A percentile compares a stretch with the other conserved stretches of the same genome.
Conservation (phyloP, 2,113 vertebrate species). For the Muscicapa adusta region DNA sequence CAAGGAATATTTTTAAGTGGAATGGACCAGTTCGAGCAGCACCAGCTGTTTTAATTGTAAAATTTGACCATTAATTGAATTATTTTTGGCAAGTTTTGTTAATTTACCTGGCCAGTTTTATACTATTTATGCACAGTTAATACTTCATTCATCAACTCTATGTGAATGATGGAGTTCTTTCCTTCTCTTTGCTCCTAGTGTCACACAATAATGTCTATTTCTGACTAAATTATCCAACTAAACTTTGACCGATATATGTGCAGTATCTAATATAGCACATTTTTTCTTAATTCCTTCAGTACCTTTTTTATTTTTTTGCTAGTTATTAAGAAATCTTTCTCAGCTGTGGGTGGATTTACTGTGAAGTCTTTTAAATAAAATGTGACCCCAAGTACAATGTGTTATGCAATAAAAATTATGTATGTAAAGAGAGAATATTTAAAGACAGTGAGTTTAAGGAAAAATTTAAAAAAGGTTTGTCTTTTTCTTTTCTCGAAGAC, state of each 20-base stretch:
- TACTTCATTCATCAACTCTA: not conserved
- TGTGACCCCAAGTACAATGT: not conserved
- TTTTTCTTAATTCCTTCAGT: not conserved
- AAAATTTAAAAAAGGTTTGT: not conserved
- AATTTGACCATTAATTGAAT: not conserved
- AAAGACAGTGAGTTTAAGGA: not conserved
- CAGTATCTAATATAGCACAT: not conserved
- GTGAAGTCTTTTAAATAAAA: not conserved
- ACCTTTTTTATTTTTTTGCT: not conserved
- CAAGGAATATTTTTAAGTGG: not conserved
- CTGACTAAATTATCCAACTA: not conserved
- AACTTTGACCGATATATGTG: not conserved
- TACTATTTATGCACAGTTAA: not conserved
- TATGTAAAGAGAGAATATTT: not conserved
- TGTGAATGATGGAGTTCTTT: not conserved
- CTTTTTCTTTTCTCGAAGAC: not conserved
- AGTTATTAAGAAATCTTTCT: not conserved
- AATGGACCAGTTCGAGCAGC: not conserved
- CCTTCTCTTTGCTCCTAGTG: not conserved
- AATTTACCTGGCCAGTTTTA: not conserved
- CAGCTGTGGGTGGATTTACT: not conserved
- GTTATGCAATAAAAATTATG: not conserved
- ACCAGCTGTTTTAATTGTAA: not conserved
- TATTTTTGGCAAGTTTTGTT: conserved; percentile 30
- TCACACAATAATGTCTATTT: not conserved